Conservation (phyloP, 2,113 vertebrate genomes). For the Phylloscopus trochiloides region DNA sequence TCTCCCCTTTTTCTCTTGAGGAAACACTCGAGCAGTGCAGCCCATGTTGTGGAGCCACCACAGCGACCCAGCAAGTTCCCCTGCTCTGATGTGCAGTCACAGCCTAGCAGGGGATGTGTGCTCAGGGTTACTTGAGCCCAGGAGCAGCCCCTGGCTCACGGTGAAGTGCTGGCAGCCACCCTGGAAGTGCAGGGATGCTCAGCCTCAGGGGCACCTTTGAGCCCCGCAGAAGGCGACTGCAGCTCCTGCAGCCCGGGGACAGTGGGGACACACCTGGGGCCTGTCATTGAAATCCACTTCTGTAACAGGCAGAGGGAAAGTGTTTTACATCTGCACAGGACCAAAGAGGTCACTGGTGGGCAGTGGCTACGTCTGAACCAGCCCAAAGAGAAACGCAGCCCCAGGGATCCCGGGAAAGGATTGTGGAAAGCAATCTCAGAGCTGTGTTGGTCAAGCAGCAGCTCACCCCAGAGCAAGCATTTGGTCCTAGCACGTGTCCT, state of each 20-base stretch:
- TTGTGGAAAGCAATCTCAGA: fast-evolving
- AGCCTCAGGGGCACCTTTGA: background rate
- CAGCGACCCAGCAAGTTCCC: fast-evolving
- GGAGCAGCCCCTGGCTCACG: background rate
- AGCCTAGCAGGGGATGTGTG: background rate
- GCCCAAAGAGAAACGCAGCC: background rate
- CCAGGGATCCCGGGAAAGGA: background rate
- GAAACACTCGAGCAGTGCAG: fast-evolving
- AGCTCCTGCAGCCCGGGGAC: background rate
- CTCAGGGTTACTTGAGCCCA: background rate
- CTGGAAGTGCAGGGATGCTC: background rate
- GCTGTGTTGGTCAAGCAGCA: fast-evolving
- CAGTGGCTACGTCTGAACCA: background rate
- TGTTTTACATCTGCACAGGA: background rate
- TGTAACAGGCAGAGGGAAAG: background rate
- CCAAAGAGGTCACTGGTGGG: background rate
- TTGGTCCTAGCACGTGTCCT: fast-evolving
- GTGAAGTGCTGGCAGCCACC: background rate
- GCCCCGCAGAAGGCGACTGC: background rate
- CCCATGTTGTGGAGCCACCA: fast-evolving
- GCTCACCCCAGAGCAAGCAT: background rate
- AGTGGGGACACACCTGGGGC: fast-evolving
- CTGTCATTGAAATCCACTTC: background rate
- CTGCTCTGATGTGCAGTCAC: background rate
- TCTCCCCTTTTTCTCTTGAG: background rate